phyloP scores from a whole-genome alignment of 2,113 vertebrate genomes.

The Xenus cinereus region DNA sequence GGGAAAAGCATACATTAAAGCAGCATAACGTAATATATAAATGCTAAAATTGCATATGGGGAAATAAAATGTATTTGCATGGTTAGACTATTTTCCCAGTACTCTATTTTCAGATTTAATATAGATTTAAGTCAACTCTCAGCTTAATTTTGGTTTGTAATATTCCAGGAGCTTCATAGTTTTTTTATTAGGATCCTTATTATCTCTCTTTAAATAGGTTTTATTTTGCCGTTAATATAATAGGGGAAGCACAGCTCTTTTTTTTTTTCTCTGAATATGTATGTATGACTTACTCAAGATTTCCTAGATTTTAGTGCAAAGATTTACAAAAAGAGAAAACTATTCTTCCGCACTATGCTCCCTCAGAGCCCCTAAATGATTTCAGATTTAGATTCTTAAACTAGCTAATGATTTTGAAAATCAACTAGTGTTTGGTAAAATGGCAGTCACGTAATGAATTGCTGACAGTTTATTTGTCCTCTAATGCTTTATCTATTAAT shows the following conservation, averaged over 20 bases:
- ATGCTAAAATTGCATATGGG: conserved; percentile 17
- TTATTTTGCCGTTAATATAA: conserved; percentile 13
- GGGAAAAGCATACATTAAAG: conserved; percentile 48
- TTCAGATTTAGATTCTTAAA: conserved; percentile 54
- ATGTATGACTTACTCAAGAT: not conserved
- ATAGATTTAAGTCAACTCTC: not conserved
- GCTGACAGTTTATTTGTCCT: conserved; percentile 55
- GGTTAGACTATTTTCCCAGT: conserved; percentile 14
- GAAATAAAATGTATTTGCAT: conserved; percentile 22
- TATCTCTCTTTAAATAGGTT: not conserved
- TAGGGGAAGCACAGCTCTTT: not conserved
- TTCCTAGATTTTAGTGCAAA: conserved; percentile 1
- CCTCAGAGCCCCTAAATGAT: conserved; percentile 15
- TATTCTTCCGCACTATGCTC: not conserved
- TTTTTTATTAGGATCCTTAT: conserved; percentile 45
- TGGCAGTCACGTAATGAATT: conserved; percentile 29
- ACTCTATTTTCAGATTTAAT: conserved; percentile 17
- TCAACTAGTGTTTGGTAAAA: conserved; percentile 61
- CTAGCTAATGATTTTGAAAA: conserved; percentile 68
- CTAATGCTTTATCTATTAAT: conserved; percentile 64
- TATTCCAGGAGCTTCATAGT: not conserved
- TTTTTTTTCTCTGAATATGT: not conserved
- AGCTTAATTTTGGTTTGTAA: conserved; percentile 30
- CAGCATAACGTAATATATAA: conserved; percentile 22
- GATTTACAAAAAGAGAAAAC: not conserved